These are phyloP conservation scores for Parelbella ahira DNA, from an alignment of 2,888 invertebrate species.

Conservation along the genomic window DNA sequence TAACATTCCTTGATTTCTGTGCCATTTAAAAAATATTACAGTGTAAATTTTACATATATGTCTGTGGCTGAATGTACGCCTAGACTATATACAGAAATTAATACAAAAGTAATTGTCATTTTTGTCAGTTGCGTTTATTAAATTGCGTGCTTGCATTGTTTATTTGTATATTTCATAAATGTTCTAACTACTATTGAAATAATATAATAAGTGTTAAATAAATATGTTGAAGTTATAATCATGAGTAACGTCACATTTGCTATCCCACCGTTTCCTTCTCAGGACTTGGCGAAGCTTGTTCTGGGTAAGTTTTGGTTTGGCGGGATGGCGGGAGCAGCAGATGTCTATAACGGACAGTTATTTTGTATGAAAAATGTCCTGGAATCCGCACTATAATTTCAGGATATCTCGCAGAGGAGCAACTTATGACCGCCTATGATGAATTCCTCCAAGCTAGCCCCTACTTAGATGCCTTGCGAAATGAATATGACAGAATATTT, in stretches of 20 bases:
- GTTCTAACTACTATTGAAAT: not conserved
- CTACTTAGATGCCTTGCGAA: constrained; percentile 64
- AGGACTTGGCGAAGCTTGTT: constrained; percentile 71
- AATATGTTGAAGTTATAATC: not conserved
- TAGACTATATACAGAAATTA: too few relatives aligned
- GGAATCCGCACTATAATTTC: too few relatives aligned
- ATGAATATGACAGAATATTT: constrained; percentile 73
- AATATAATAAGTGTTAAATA: constrained; percentile 4
- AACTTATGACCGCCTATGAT: constrained; percentile 74
- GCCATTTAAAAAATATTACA: too few relatives aligned
- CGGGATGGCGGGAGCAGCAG: constrained; percentile 71
- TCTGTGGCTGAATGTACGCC: too few relatives aligned
- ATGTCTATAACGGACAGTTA: constrained; percentile 31
- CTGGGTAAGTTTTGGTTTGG: constrained; percentile 57
- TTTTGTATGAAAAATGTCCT: not conserved
- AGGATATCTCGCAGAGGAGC: constrained; percentile 75
- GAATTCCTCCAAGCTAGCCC: constrained; percentile 72
- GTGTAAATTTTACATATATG: too few relatives aligned
- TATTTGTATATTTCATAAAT: constrained; percentile 4
- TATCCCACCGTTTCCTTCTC: constrained; percentile 66
- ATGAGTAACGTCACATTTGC: too few relatives aligned
- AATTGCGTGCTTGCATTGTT: constrained; percentile 3
- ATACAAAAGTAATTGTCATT: not conserved
- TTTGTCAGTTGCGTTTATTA: not conserved
- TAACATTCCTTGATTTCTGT: too few relatives aligned